Base-by-base conservation (phyloP, 1,140 invertebrate species). In the Phthorimaea operculella region DNA sequence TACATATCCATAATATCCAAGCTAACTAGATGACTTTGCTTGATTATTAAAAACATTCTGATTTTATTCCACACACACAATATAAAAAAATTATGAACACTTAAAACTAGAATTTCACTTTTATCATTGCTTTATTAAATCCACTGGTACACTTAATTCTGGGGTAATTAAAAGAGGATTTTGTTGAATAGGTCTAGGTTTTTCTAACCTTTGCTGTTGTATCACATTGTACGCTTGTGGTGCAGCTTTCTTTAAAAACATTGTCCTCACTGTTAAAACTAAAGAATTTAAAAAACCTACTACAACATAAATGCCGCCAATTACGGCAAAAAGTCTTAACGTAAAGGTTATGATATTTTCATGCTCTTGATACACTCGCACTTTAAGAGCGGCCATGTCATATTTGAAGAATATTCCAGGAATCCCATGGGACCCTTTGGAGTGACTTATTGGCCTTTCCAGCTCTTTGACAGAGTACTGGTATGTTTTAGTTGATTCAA, bases 391-490 rank as follows among this genome's bases (percentile, higher is more conserved):
- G 59, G 93, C 94, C 81, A 94, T 92, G 68, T 98, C 95, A 84
- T 98, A 98, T 80, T 98, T 98, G 64, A 98, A 94, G 79, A 96
- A 98, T 67, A 98, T 95, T 33, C 96, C 96, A 8, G 96, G 94
- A 15, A 95, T 91, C 5, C 96, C 96, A 84, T 97, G 96, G 28
- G 94, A 96, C 15, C 95, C 96, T 82, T 91, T 67, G 4, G 56
- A 61, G 63, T 83, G 75, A 69, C 92, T 89, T 45, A 97, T 92
- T 7, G 91, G 89, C 68, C 96, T 87, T 62, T 90, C 90, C 72
- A 94, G 89, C 76, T 97, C 94, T 69, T 96, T 95, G 0, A 97
- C 96, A 49, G 96, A 95, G 77, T 97, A 99, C 74, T 98, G 96
- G 75, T 93, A 98, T 9, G 96, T 96, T 74, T 92, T 92, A 17